phyloP scores from a whole-genome alignment of 1,140 invertebrate species.

The Zaprionus kolodkinae region DNA sequence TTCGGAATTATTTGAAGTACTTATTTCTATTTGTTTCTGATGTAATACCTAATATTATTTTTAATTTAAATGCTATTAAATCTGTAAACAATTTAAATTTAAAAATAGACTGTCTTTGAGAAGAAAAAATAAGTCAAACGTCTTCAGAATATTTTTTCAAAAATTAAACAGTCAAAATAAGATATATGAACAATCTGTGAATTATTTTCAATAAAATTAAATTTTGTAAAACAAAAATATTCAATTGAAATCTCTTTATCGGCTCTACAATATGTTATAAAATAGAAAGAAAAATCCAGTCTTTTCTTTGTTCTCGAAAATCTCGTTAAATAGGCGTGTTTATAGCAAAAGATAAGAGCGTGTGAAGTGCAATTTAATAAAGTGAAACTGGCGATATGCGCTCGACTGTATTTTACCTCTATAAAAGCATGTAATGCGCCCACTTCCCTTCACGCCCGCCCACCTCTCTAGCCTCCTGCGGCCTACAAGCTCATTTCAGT shows the following conservation, averaged over 20 bases:
- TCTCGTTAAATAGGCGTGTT: conserved; percentile 9
- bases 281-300: neutral
- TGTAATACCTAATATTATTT: too few relatives aligned
- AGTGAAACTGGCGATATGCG: conserved; percentile 26
- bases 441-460: neutral
- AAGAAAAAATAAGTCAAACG: too few relatives aligned
- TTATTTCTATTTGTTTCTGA: too few relatives aligned
- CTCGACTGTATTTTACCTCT: conserved; percentile 21
- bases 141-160: too few relatives aligned
- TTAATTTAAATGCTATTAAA: too few relatives aligned
- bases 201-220: neutral
- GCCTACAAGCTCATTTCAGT: conserved; percentile 71
- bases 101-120: too few relatives aligned
- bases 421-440: conserved; percentile 18
- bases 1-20: too few relatives aligned
- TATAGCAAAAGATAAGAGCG: neutral
- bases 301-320: neutral
- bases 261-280: neutral
- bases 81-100: too few relatives aligned
- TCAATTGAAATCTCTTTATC: too few relatives aligned
- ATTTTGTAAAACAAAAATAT: neutral
- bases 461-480: neutral
- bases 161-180: too few relatives aligned
- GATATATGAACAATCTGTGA: too few relatives aligned
- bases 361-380: conserved; percentile 43